Conservation (phyloP, 92 coral and sea anemone genomes). For the Pocillopora meandrina region DNA sequence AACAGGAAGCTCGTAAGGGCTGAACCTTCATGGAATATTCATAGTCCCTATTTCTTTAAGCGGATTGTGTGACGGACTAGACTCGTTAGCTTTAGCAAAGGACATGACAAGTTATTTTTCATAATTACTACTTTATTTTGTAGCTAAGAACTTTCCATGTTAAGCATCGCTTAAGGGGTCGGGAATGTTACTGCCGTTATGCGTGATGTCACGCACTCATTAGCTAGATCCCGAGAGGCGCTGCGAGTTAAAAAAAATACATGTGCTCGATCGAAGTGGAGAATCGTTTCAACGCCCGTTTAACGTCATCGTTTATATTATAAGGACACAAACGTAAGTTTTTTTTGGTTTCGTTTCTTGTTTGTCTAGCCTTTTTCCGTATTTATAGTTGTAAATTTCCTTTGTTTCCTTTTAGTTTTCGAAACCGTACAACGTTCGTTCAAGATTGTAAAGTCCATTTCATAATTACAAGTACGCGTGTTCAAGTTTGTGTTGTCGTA, state of each 20-base stretch:
- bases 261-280: not conserved
- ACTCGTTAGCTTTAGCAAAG: not conserved
- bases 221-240: not conserved
- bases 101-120: slow-evolving; percentile 1
- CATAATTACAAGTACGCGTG: not conserved
- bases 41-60: slow-evolving; percentile 1
- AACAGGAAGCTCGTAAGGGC: not conserved
- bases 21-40: not conserved
- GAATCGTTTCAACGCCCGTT: not conserved
- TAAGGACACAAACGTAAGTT: slow-evolving; percentile 2
- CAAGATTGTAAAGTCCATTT: too few relatives aligned
- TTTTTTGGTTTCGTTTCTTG: too few relatives aligned
- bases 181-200: not conserved
- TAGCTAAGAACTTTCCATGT: too few relatives aligned
- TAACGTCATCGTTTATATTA: not conserved
- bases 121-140: too few relatives aligned
- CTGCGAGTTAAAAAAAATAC: not conserved
- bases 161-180: too few relatives aligned
- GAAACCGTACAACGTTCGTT: too few relatives aligned
- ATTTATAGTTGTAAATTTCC: too few relatives aligned
- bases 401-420: too few relatives aligned
- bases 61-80: not conserved
- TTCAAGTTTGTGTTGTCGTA: not conserved
- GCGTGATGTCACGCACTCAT: too few relatives aligned
- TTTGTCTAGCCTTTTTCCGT: too few relatives aligned